Conservation (phyloP, 2,888 invertebrate species). For the Brenthis daphne region DNA sequence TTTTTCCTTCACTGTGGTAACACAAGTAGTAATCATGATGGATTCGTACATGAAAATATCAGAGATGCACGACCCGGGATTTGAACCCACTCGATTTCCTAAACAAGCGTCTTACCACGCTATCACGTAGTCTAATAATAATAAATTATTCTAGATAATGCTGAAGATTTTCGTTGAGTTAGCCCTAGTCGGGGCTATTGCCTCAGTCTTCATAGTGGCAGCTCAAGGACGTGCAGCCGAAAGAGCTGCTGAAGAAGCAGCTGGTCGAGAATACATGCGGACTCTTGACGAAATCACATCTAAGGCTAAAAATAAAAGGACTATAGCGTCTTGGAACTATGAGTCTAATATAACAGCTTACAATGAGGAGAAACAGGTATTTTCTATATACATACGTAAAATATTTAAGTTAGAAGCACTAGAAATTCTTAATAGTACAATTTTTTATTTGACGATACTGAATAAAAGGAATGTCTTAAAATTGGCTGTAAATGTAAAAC, state of each 20-base stretch:
- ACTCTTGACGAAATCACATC: conserved; percentile 83
- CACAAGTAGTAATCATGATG: too few species aligned
- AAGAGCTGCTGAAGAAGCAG: conserved; percentile 79
- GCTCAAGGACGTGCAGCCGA: conserved; percentile 71
- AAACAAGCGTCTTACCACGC: too few species aligned
- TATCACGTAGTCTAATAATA: too few species aligned
- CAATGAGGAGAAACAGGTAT: conserved; percentile 81
- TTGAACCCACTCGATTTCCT: too few species aligned
- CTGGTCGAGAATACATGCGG: conserved; percentile 83
- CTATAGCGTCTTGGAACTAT: conserved; percentile 88
- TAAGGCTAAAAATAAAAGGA: conserved; percentile 78
- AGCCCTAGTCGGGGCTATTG: conserved; percentile 71
- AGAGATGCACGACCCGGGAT: too few species aligned
- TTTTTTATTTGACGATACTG: too few species aligned
- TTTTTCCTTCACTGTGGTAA: too few species aligned
- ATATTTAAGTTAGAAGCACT: too few species aligned
- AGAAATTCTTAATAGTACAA: too few species aligned
- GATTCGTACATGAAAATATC: too few species aligned
- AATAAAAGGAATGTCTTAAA: too few species aligned
- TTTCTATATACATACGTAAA: conserved; percentile 18
- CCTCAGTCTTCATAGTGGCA: conserved; percentile 75
- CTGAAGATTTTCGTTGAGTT: conserved; percentile 73
- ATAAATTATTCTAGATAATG: conserved; percentile 55
- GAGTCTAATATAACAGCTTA: conserved; percentile 87
- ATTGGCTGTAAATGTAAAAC: too few species aligned